phyloP scores from a whole-genome alignment of 1,140 invertebrate species.

The Meloidogyne floridensis region DNA sequence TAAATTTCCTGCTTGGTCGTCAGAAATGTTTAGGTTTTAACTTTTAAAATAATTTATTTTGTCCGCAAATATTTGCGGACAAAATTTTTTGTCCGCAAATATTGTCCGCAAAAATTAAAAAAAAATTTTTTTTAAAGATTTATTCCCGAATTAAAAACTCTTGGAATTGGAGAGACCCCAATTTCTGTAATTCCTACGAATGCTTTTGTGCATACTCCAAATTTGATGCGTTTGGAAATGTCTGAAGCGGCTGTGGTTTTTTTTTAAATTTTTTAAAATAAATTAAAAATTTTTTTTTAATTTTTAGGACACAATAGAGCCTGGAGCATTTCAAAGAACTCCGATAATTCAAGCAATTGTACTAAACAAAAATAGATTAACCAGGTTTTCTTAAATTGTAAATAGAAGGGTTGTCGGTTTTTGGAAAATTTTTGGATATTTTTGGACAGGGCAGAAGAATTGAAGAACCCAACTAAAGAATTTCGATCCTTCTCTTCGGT shows the following conservation, averaged over 20 bases:
- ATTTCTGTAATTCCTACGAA: conserved; percentile 63
- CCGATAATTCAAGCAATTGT: conserved; percentile 65
- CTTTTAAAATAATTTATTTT: neutral
- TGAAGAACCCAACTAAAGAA: too few species aligned
- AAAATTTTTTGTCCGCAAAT: too few species aligned
- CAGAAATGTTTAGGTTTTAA: conserved; percentile 62
- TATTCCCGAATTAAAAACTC: conserved; percentile 59
- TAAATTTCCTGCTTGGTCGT: conserved; percentile 63
- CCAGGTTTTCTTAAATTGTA: conserved; percentile 40
- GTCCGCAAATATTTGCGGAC: neutral
- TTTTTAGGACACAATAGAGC: conserved; percentile 60
- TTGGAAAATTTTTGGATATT: too few species aligned
- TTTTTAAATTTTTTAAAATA: neutral
- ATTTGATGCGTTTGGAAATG: conserved; percentile 65
- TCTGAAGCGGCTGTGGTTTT: conserved; percentile 61
- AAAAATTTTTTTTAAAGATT: conserved; percentile 25
- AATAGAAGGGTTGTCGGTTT: too few species aligned
- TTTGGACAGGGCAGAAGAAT: too few species aligned
- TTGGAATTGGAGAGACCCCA: conserved; percentile 65
- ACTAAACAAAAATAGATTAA: conserved; percentile 64
- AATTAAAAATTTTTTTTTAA: neutral
- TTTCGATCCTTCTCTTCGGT: too few species aligned
- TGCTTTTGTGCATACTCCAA: conserved; percentile 64
- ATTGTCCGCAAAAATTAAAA: too few species aligned
- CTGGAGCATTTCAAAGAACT: conserved; percentile 63